phyloP scores from a whole-genome alignment of 2,888 invertebrate genomes.

The Drosophila trichaetosa region DNA sequence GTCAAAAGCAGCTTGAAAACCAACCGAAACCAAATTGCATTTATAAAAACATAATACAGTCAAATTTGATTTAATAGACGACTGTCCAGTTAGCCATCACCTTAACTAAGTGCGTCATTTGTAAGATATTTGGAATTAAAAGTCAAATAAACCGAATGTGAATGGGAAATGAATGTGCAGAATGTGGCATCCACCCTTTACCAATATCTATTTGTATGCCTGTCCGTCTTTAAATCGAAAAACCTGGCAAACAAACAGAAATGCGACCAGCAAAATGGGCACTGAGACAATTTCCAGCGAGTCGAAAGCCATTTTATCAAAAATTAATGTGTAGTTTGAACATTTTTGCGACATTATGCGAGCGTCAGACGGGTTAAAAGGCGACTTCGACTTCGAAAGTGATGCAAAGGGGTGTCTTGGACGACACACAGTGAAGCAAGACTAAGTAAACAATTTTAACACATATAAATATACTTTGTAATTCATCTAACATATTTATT shows the following conservation, averaged over 20 bases:
- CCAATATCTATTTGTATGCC: conserved; percentile 31
- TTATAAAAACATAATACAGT: conserved; percentile 50
- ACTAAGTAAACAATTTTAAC: not conserved
- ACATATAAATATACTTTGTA: not conserved
- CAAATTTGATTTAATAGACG: conserved; percentile 50
- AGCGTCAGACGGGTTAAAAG: conserved; percentile 71
- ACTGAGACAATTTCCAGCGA: conserved; percentile 55
- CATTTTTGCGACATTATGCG: conserved; percentile 74
- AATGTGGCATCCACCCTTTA: conserved; percentile 33
- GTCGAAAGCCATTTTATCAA: conserved; percentile 76
- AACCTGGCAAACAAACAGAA: conserved; percentile 6
- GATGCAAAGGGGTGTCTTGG: conserved; percentile 9
- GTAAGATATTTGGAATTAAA: conserved; percentile 39
- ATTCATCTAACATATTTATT: not conserved
- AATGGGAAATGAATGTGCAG: conserved; percentile 32
- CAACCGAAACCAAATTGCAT: conserved; percentile 54
- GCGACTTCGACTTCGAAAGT: conserved; percentile 26
- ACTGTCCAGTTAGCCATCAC: conserved; percentile 28
- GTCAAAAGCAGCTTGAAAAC: conserved; percentile 27
- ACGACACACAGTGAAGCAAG: conserved; percentile 32
- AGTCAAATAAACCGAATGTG: conserved; percentile 39
- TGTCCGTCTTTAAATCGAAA: conserved; percentile 34
- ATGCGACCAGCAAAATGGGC: conserved; percentile 1
- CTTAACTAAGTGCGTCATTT: conserved; percentile 45
- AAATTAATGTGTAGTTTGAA: conserved; percentile 78